phyloP scores from a whole-genome alignment of 2,797 vertebrate species.

The Phoeniculus purpureus region DNA sequence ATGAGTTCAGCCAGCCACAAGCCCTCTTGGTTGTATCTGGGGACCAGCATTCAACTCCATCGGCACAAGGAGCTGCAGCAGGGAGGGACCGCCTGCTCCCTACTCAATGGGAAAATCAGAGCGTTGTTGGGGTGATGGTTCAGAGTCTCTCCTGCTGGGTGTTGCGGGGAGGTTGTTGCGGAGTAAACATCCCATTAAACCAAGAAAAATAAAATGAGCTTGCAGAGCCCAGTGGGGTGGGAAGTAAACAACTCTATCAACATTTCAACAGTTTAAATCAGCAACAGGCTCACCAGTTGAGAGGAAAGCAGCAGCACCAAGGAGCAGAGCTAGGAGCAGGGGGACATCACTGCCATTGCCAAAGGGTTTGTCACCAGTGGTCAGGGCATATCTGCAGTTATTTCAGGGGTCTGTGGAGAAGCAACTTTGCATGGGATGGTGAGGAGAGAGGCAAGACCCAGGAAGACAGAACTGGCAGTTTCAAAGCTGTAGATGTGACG shows the following conservation, averaged over 20 bases:
- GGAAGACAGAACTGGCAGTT: background rate
- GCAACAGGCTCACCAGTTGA: slow-evolving; percentile 9
- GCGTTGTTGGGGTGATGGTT: background rate
- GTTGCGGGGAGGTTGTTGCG: background rate
- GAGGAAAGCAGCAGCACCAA: background rate
- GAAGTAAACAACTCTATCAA: slow-evolving; percentile 24
- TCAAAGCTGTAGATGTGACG: background rate
- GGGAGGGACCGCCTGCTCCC: accelerated
- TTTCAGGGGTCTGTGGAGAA: background rate
- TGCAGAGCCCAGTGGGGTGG: slow-evolving; percentile 9
- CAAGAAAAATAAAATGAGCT: background rate
- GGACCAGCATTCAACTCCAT: background rate
- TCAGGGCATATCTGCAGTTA: background rate
- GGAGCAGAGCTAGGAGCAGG: background rate
- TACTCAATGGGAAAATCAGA: background rate
- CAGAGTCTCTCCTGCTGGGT: background rate
- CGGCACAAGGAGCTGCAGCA: accelerated
- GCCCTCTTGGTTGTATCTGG: background rate
- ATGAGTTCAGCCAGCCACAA: background rate
- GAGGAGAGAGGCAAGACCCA: background rate
- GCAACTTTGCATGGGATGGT: background rate
- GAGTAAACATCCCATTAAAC: slow-evolving; percentile 48
- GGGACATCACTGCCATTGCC: background rate
- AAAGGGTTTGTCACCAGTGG: accelerated
- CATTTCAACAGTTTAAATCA: background rate